Percentiles rank a stretch among this genome's conserved stretches.
Conservation (phyloP, 2,797 vertebrate genomes). For the Limnodromus scolopaceus region DNA sequence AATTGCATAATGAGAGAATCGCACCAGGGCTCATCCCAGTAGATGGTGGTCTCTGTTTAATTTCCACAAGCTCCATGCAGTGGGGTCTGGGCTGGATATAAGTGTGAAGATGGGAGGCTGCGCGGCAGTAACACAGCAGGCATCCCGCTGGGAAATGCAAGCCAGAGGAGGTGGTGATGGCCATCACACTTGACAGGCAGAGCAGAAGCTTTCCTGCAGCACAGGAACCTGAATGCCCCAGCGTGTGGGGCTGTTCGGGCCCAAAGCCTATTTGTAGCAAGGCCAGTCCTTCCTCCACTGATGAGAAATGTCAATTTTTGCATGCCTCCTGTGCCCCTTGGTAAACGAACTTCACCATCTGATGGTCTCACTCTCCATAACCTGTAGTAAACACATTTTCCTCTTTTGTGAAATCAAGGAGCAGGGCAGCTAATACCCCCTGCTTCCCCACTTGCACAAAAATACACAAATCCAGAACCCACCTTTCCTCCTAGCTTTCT, state of each 20-base stretch:
- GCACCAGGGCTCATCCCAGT: neutral
- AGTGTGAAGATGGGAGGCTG: neutral
- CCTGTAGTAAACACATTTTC: neutral
- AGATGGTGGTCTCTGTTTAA: neutral
- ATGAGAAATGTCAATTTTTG: neutral
- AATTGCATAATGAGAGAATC: neutral
- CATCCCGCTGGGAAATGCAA: fast-evolving
- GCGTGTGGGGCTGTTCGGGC: fast-evolving
- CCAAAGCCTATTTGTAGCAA: neutral
- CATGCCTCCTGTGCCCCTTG: neutral
- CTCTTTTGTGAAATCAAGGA: neutral
- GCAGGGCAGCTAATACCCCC: neutral
- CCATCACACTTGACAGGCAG: neutral
- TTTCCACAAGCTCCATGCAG: neutral
- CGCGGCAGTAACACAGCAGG: fast-evolving
- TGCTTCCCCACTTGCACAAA: neutral
- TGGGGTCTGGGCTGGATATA: neutral
- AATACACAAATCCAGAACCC: neutral
- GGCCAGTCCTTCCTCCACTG: neutral
- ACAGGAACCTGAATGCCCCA: fast-evolving
- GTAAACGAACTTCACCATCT: neutral
- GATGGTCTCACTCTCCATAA: neutral
- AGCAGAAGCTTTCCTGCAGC: neutral
- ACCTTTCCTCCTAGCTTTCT: neutral
- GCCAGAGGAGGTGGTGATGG: neutral